Evolutionary conservation across 2,113 vertebrate genomes (phyloP), one percentile per base, ranked within the genome.

Genomic region (Excalfactoria chinensis): DNA sequence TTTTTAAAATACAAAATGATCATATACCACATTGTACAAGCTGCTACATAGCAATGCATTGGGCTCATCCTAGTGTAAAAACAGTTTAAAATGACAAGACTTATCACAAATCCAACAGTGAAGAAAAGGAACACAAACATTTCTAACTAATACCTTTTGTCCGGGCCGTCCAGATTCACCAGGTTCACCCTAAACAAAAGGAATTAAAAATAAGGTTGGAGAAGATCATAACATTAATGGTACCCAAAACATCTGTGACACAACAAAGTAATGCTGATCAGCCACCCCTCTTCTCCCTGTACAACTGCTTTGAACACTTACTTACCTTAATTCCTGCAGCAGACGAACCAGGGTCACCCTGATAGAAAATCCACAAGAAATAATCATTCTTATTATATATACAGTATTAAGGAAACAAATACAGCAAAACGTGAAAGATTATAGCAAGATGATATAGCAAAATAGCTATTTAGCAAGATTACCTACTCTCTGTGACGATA

Each of bases 271-370:
- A 71, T 11, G 72, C 6, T 40, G n/a, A 79, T 18, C 63, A 56
- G 58, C 60, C 87, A 88, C 13, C 82, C 71, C 32, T 75, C 41
- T 87, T 58, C 34, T 55, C 72, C 49, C 46, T 11, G 8, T 30
- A 35, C 18, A 79, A 80, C 11, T 37, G 40, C 14, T 81, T 77
- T 72, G 77, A 35, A 70, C n/a, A 74, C 19, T 37, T 37, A 58
- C 55, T 97, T 97, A 99, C 99, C 99, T 99, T 99, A 94, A 99
- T 99, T 95, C 99, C 99, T 71, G 99, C 99, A n/a, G 99, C 99
- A 90, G 99, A 99, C 6, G 99, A 99, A 73, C 99, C 99, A 13
- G 99, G 98, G 77, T 99, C 99, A 90, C 99, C 99, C 99, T 99
- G 87, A 86, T 80, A 94, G 21, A 78, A 96, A 97, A 98, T 68